Percentiles rank a stretch among this genome's conserved stretches.
These are phyloP conservation scores for Semnornis frantzii DNA, from an alignment of 2,113 vertebrate genomes.

Conservation along the genomic window DNA sequence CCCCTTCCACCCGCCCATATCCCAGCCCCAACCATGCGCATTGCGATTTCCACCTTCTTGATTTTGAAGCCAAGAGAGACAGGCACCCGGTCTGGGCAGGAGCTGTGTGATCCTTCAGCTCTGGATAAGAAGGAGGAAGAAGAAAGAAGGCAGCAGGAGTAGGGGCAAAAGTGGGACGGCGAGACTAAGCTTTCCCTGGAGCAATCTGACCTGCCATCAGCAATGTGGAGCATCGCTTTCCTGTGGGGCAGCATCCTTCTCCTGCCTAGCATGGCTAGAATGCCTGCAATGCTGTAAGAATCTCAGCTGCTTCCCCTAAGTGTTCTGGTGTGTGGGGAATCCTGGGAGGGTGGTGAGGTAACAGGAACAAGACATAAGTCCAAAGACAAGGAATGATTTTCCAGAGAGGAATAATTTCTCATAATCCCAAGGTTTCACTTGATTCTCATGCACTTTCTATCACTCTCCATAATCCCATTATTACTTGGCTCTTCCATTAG, in stretches of 20 bases:
- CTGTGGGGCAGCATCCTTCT: slow-evolving; percentile 44
- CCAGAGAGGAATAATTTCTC: background rate
- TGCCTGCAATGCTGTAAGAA: slow-evolving; percentile 38
- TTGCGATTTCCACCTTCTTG: background rate
- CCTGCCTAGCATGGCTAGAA: background rate
- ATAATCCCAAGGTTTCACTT: background rate
- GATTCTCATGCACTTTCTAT: background rate
- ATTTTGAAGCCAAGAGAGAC: slow-evolving; percentile 6
- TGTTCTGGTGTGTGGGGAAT: background rate
- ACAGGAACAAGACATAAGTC: background rate
- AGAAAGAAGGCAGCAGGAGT: background rate
- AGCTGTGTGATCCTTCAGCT: background rate
- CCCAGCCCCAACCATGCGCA: background rate
- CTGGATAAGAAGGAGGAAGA: background rate
- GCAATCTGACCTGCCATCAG: background rate
- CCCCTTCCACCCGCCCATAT: slow-evolving; percentile 24
- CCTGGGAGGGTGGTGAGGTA: background rate
- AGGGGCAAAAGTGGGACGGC: background rate
- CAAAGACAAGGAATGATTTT: background rate
- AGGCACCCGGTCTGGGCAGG: background rate
- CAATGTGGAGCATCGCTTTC: slow-evolving; percentile 22
- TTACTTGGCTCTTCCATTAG: background rate
- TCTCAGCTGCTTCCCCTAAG: background rate
- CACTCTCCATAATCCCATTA: background rate
- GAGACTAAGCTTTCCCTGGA: background rate